phyloP scores from a whole-genome alignment of 2,797 vertebrate species.

The Carduelis carduelis region DNA sequence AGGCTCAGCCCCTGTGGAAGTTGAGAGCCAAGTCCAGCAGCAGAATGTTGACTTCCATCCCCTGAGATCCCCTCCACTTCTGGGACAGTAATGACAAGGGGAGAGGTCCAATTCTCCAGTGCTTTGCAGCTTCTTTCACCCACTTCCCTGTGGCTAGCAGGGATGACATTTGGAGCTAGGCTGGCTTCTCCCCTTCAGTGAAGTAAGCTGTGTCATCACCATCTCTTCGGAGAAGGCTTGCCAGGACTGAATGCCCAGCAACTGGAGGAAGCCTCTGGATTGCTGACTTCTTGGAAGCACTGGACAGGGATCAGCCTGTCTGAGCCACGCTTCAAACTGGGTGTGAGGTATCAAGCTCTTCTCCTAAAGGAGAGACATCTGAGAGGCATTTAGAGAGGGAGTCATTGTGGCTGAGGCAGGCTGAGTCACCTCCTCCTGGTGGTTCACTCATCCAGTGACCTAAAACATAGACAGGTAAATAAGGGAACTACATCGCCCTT shows the following conservation, averaged over 20 bases:
- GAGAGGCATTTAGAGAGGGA: conserved; percentile 21
- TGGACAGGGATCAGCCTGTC: neutral
- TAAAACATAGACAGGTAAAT: conserved; percentile 9
- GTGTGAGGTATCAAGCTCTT: neutral
- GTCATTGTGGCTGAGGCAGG: neutral
- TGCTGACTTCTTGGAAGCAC: neutral
- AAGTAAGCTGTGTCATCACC: conserved; percentile 12
- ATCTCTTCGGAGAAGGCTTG: neutral
- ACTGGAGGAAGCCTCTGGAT: neutral
- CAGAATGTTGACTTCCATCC: neutral
- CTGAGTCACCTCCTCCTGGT: neutral
- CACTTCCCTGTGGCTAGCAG: neutral
- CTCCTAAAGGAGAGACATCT: neutral
- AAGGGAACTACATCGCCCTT: neutral
- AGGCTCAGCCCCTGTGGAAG: neutral
- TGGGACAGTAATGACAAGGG: neutral
- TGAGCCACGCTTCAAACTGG: neutral
- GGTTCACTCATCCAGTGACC: neutral
- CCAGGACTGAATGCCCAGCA: neutral
- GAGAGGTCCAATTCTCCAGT: neutral
- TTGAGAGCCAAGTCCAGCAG: neutral
- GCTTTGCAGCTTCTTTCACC: neutral
- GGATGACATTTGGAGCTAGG: neutral
- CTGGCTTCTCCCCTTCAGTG: neutral
- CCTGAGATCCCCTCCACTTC: neutral